Conservation (phyloP, 2,888 invertebrate genomes). For the Tribolium freemani region DNA sequence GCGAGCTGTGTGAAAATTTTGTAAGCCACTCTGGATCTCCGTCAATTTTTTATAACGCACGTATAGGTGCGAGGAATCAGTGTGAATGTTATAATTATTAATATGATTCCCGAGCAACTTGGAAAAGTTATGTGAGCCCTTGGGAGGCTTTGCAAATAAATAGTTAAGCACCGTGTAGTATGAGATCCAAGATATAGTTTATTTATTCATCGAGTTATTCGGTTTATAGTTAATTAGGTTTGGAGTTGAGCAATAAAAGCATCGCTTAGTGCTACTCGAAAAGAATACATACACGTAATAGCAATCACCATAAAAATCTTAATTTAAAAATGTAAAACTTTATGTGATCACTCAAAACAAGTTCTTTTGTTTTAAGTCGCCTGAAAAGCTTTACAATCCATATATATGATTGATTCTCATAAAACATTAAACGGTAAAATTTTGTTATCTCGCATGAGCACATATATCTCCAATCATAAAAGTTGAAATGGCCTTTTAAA, state of each 20-base stretch:
- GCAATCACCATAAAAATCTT: conserved; percentile 57
- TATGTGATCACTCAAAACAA: conserved; percentile 50
- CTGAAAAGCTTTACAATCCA: conserved; percentile 49
- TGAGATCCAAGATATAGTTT: conserved; percentile 33
- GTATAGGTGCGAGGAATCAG: not conserved
- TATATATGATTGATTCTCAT: conserved; percentile 54
- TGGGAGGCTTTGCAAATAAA: conserved; percentile 14
- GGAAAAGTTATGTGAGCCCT: conserved; percentile 1
- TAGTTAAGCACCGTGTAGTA: conserved; percentile 7
- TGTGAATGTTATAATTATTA: conserved; percentile 13
- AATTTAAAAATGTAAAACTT: conserved; percentile 54
- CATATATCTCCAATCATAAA: conserved; percentile 52
- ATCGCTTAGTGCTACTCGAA: conserved; percentile 12
- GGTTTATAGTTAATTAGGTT: conserved; percentile 40
- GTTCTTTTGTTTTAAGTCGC: conserved; percentile 48
- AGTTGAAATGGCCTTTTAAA: conserved; percentile 56
- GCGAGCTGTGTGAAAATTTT: not conserved
- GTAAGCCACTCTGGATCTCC: not conserved
- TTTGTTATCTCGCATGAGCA: conserved; percentile 53
- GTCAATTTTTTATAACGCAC: conserved; percentile 5
- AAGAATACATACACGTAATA: conserved; percentile 39
- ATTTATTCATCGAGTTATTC: conserved; percentile 40
- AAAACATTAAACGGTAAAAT: conserved; percentile 53
- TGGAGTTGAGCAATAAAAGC: conserved; percentile 37
- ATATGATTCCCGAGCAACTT: conserved; percentile 7